phyloP scores from a whole-genome alignment of 1,140 invertebrate genomes.

The Penaeus indicus region DNA sequence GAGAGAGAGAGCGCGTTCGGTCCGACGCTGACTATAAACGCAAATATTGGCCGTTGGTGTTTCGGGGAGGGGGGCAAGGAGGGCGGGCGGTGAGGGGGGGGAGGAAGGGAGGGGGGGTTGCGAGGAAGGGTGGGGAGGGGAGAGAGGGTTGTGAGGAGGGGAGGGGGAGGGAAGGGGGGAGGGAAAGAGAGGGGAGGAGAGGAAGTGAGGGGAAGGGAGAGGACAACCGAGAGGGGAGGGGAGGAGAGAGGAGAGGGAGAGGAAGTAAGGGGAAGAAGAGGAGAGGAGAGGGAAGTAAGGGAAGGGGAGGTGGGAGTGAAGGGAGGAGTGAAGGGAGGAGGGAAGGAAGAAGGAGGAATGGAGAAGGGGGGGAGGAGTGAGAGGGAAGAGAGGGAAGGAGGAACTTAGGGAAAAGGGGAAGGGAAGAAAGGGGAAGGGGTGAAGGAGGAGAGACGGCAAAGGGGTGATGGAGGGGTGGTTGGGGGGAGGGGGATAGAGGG shows the following conservation, averaged over 20 bases:
- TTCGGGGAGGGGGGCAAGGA: neutral
- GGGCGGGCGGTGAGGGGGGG: neutral
- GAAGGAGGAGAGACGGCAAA: neutral
- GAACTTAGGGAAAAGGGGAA: no score
- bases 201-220: neutral
- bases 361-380: neutral
- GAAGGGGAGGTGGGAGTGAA: neutral
- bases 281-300: no score
- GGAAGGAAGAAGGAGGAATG: no score
- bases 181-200: neutral
- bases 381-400: no score
- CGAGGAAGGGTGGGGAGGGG: no score
- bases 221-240: neutral
- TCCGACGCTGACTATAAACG: constrained; percentile 4
- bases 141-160: neutral
- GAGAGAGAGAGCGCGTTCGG: neutral
- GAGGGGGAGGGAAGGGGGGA: no score
- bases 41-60: neutral
- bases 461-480: neutral
- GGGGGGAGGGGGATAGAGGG: no score
- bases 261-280: no score
- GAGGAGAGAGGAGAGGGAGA: neutral
- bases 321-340: neutral
- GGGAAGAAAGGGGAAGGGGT: neutral
- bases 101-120: neutral